phyloP scores from a whole-genome alignment of 1,140 invertebrate species.

The Sitobion miscanthi region DNA sequence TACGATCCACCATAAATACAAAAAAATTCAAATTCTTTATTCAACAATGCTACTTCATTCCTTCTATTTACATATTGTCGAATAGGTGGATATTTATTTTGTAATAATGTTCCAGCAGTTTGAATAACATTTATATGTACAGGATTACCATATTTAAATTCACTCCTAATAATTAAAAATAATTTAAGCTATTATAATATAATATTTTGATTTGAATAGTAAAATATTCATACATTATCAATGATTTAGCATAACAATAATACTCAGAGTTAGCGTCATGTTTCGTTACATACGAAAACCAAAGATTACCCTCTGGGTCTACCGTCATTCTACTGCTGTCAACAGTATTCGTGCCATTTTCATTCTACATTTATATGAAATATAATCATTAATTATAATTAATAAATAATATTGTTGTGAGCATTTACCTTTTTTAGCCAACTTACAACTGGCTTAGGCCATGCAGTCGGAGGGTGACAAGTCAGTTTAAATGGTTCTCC shows the following conservation, averaged over 20 bases:
- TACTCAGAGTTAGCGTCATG: slow-evolving; percentile 85
- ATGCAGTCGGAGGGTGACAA: slow-evolving; percentile 91
- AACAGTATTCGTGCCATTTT: slow-evolving; percentile 79
- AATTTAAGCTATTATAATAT: background rate
- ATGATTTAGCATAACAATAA: slow-evolving; percentile 85
- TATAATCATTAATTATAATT: background rate
- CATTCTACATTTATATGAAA: slow-evolving; percentile 64
- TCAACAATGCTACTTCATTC: slow-evolving; percentile 82
- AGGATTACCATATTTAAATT: slow-evolving; percentile 89
- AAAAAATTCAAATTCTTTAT: slow-evolving; percentile 80
- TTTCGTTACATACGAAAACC: slow-evolving; percentile 91
- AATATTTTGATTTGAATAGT: background rate
- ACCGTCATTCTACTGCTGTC: slow-evolving; percentile 92
- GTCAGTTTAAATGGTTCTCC: slow-evolving; percentile 85
- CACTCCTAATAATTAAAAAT: slow-evolving; percentile 68
- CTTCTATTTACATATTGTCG: slow-evolving; percentile 84
- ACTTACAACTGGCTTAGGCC: slow-evolving; percentile 91
- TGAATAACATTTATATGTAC: slow-evolving; percentile 79
- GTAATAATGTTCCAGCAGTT: slow-evolving; percentile 75
- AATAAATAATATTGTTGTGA: background rate
- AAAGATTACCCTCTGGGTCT: slow-evolving; percentile 91
- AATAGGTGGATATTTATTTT: slow-evolving; percentile 78
- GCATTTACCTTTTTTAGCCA: slow-evolving; percentile 64
- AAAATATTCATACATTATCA: slow-evolving; percentile 66
- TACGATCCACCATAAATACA: slow-evolving; percentile 91